Conservation (phyloP, 2,113 vertebrate genomes). For the Scalopus aquaticus region DNA sequence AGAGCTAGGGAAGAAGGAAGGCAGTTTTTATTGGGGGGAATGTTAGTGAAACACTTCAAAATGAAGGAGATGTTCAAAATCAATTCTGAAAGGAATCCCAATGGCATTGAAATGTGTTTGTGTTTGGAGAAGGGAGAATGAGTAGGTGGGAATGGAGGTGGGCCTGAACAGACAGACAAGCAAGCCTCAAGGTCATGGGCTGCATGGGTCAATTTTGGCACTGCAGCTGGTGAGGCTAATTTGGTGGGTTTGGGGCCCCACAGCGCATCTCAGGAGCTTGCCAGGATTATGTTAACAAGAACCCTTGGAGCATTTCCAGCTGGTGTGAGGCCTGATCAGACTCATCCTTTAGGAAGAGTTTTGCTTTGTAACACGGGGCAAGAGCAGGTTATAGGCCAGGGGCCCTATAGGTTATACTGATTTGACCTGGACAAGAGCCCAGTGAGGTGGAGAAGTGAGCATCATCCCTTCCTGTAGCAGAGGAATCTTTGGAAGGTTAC, state of each 20-base stretch:
- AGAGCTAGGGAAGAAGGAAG: neutral
- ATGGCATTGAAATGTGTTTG: neutral
- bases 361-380: neutral
- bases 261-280: neutral
- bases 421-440: neutral
- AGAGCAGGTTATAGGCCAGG: neutral
- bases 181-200: too few species aligned
- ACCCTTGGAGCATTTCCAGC: neutral
- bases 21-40: neutral
- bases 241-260: neutral
- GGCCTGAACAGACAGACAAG: neutral
- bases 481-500: neutral
- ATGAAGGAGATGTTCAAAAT: neutral
- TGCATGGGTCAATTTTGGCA: too few species aligned
- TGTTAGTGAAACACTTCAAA: neutral
- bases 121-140: neutral
- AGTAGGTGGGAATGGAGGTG: neutral
- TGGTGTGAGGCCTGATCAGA: neutral
- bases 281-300: neutral
- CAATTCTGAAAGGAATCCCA: neutral
- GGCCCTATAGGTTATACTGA: too few species aligned
- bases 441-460: neutral
- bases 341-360: neutral
- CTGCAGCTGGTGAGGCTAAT: neutral
- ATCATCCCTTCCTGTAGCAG: neutral